These are phyloP conservation scores for Thera britannica DNA, from an alignment of 2,888 invertebrate species.

Conservation along the genomic window DNA sequence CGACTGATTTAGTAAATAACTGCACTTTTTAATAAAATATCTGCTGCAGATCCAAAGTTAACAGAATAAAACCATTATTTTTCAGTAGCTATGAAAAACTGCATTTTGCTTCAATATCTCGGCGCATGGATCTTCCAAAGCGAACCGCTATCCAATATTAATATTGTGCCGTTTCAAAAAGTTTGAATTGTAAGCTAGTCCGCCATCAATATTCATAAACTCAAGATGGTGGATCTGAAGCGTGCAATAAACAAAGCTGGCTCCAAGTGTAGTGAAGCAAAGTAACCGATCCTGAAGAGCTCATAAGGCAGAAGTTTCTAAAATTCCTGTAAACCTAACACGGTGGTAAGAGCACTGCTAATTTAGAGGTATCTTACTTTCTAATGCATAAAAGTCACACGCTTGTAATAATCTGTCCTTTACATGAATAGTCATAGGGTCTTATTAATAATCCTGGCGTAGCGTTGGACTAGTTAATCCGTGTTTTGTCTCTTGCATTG, in stretches of 20 bases:
- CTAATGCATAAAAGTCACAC: no score
- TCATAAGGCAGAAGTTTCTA: conserved; percentile 49
- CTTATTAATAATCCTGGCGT: no score
- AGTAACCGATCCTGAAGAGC: conserved; percentile 71
- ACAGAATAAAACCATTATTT: conserved; percentile 34
- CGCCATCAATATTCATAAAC: conserved; percentile 82
- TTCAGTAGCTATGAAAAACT: conserved; percentile 32
- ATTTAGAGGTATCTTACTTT: no score
- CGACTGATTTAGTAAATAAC: no score
- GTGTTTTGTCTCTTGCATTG: no score
- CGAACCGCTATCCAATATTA: conserved; percentile 62
- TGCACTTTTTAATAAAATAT: conserved; percentile 17
- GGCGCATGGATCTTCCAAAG: conserved; percentile 54
- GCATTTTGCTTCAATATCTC: conserved; percentile 38
- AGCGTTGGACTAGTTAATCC: no score
- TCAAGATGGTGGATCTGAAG: conserved; percentile 72
- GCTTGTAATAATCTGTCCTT: no score
- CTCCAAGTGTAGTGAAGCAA: conserved; percentile 63
- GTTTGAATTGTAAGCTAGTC: conserved; percentile 67
- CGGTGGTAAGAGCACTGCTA: neutral
- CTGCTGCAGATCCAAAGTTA: conserved; percentile 25
- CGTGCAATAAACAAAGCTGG: conserved; percentile 78
- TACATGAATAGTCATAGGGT: no score
- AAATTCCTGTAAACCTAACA: neutral
- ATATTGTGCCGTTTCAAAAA: conserved; percentile 70